Percentiles rank a stretch among this genome's conserved stretches.
Conservation (phyloP, 2,797 vertebrate species). For the Macroramphosus scolopax region DNA sequence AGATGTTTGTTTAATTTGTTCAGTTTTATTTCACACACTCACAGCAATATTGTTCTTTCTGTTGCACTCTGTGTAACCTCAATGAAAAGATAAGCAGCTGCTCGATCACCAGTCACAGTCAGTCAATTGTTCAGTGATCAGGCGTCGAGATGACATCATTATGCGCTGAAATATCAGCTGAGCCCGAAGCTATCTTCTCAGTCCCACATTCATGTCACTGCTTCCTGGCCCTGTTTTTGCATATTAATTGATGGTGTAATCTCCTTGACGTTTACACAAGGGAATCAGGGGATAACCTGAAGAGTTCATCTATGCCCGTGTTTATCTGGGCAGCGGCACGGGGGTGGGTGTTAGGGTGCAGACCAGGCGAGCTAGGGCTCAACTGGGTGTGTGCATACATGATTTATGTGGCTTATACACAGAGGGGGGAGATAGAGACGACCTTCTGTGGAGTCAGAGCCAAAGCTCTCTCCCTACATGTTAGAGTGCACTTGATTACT, state of each 20-base stretch:
- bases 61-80: slow-evolving; percentile 28
- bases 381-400: slow-evolving; percentile 75
- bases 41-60: neutral
- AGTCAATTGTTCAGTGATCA: slow-evolving; percentile 53
- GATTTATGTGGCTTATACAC: slow-evolving; percentile 72
- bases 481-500: slow-evolving; percentile 23
- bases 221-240: slow-evolving; percentile 45
- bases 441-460: slow-evolving; percentile 52
- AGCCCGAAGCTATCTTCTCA: slow-evolving; percentile 20
- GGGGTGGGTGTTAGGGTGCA: slow-evolving; percentile 47
- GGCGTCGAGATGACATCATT: slow-evolving; percentile 59
- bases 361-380: slow-evolving; percentile 51
- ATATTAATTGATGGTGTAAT: slow-evolving; percentile 71
- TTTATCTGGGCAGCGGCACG: slow-evolving; percentile 57
- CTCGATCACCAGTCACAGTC: slow-evolving; percentile 33
- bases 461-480: slow-evolving; percentile 17
- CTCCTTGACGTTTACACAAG: slow-evolving; percentile 62
- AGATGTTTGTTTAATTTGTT: neutral
- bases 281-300: slow-evolving; percentile 70
- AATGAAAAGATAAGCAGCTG: slow-evolving; percentile 42
- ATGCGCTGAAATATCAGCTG: slow-evolving; percentile 53
- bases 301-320: slow-evolving; percentile 66
- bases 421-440: slow-evolving; percentile 27
- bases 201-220: slow-evolving; percentile 35
- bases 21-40: slow-evolving; percentile 1